These are phyloP conservation scores for Myotis lucifugus DNA, from an alignment of 2,113 vertebrate species.

Conservation along the genomic window DNA sequence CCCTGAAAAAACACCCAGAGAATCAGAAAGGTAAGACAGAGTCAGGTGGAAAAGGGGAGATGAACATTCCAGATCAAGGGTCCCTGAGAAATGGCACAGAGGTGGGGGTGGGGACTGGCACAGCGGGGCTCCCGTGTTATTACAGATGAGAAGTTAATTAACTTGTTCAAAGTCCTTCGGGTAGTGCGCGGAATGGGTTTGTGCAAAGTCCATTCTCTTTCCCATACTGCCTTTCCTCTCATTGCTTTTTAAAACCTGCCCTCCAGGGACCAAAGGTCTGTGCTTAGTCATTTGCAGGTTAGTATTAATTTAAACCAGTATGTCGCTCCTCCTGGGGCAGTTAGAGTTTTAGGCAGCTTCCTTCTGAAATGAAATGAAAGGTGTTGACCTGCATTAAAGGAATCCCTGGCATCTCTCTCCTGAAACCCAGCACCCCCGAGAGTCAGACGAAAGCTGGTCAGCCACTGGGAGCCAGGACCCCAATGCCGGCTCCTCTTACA, in stretches of 20 bases:
- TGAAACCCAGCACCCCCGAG: neutral
- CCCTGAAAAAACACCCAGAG: neutral
- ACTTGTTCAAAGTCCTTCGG: neutral
- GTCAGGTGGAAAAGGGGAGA: neutral
- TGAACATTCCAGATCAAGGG: neutral
- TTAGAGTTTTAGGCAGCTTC: neutral
- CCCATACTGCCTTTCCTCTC: neutral
- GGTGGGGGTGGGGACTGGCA: neutral
- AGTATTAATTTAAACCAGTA: neutral
- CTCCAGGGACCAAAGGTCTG: slow-evolving; percentile 12
- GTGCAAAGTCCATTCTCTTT: neutral
- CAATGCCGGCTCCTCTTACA: slow-evolving; percentile 25
- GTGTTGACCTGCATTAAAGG: neutral
- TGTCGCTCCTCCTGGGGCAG: neutral
- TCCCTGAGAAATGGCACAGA: neutral
- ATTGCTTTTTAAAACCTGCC: slow-evolving; percentile 12
- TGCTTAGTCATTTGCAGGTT: neutral
- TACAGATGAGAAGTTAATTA: slow-evolving; percentile 18
- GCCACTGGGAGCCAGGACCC: neutral
- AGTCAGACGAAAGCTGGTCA: neutral
- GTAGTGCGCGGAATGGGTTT: neutral
- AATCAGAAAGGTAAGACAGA: neutral
- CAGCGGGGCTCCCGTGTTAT: fast-evolving
- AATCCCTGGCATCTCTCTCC: neutral
- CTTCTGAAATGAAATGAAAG: slow-evolving; percentile 35